Percentiles rank a stretch among this genome's conserved stretches.
Conservation (phyloP, 2,888 invertebrate species). For the Geophilus truncorum region DNA sequence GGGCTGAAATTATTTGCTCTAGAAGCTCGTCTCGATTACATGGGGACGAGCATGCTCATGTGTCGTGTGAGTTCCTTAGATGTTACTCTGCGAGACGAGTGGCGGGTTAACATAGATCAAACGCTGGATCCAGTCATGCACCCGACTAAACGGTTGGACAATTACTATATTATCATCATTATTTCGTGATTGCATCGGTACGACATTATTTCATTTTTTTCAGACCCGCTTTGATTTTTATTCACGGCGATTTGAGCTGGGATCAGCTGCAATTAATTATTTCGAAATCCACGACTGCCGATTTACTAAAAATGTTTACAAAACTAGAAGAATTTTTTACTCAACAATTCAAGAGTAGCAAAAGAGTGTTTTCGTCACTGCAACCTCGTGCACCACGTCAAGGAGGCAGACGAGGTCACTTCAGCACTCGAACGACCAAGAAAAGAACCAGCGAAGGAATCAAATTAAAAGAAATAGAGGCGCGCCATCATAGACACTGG, state of each 20-base stretch:
- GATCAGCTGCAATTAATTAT: constrained; percentile 95
- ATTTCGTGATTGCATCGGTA: constrained; percentile 27
- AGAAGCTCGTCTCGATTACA: constrained; percentile 91
- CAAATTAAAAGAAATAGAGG: constrained; percentile 35
- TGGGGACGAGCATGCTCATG: constrained; percentile 95
- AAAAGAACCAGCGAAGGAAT: constrained; percentile 7
- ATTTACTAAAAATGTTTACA: constrained; percentile 92
- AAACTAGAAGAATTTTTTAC: constrained; percentile 97
- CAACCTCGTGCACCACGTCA: constrained; percentile 46
- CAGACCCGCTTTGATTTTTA: constrained; percentile 81
- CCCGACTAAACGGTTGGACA: constrained; percentile 61
- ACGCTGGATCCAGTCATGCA: constrained; percentile 53
- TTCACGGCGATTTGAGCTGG: constrained; percentile 90
- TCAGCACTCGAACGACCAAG: neutral
- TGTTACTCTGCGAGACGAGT: constrained; percentile 78
- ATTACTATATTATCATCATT: no score
- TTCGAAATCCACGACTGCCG: constrained; percentile 92
- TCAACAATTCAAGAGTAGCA: constrained; percentile 94
- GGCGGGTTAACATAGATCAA: constrained; percentile 61
- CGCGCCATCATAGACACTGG: constrained; percentile 87
- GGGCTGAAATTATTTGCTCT: constrained; percentile 75
- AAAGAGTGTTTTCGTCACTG: constrained; percentile 74
- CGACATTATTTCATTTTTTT: constrained; percentile 40
- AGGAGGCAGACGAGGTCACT: constrained; percentile 28
- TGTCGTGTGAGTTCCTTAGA: constrained; percentile 76